A percentile compares a stretch with the other conserved stretches of the same genome.
These are phyloP conservation scores for Gadus chalcogrammus DNA, from an alignment of 2,113 vertebrate species.

Conservation along the genomic window DNA sequence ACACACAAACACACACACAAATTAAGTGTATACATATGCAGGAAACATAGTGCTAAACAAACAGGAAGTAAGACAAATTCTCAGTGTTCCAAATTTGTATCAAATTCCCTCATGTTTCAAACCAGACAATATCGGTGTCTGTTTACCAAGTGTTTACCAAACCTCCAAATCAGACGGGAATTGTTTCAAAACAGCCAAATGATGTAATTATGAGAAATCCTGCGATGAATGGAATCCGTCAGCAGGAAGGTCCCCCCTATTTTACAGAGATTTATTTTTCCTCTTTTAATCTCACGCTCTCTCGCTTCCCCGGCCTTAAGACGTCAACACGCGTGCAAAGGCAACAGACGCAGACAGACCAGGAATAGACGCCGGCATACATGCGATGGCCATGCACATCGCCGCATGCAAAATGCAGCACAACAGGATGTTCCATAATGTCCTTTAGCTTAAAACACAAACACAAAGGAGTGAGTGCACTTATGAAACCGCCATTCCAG, in stretches of 20 bases:
- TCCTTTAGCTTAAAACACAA: too few relatives aligned
- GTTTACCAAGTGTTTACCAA: slow-evolving; percentile 22
- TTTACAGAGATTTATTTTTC: slow-evolving; percentile 19
- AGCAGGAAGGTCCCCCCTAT: slow-evolving; percentile 1
- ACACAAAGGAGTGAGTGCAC: too few relatives aligned
- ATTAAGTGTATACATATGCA: slow-evolving; percentile 1
- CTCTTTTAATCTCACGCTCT: slow-evolving; percentile 16
- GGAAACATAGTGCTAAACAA: slow-evolving; percentile 13
- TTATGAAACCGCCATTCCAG: too few relatives aligned
- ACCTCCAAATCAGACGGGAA: slow-evolving; percentile 21
- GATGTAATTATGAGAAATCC: slow-evolving; percentile 68
- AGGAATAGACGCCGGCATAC: too few relatives aligned
- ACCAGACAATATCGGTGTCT: slow-evolving; percentile 31
- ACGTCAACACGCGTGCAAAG: too few relatives aligned
- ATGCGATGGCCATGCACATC: too few relatives aligned
- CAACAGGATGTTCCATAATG: too few relatives aligned
- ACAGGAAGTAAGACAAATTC: slow-evolving; percentile 37
- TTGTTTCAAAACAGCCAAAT: slow-evolving; percentile 39
- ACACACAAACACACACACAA: not conserved
- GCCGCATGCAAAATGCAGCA: too few relatives aligned
- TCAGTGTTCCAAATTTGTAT: too few relatives aligned
- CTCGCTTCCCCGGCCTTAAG: slow-evolving; percentile 6
- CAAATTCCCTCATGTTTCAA: slow-evolving; percentile 10
- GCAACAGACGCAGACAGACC: too few relatives aligned
- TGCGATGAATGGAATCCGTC: slow-evolving; percentile 40